Evolutionary conservation across 1,140 invertebrate species (phyloP).

Genomic region (Leptopilina clavipes): DNA sequence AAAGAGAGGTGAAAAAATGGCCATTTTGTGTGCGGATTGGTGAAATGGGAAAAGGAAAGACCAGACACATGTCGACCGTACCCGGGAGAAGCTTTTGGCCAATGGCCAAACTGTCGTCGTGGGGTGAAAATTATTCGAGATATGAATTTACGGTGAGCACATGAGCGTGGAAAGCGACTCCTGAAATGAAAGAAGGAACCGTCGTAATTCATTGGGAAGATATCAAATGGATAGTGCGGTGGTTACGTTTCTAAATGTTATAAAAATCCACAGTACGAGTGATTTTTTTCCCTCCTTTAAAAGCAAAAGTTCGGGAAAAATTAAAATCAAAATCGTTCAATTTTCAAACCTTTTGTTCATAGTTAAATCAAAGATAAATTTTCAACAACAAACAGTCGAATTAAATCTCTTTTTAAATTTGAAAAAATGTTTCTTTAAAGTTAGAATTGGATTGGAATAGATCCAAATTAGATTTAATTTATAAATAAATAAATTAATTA

Average conservation of each 20-base stretch:
- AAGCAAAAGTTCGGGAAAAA: too few species aligned
- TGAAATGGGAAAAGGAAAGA: conserved; percentile 1
- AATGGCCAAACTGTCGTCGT: conserved; percentile 9
- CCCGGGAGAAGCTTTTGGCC: background rate
- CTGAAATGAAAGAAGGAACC: conserved; percentile 1
- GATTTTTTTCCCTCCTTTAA: background rate
- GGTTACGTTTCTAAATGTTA: background rate
- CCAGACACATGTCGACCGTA: conserved; percentile 4
- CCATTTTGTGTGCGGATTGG: background rate
- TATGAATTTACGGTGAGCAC: conserved; percentile 19
- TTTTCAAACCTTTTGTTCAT: too few species aligned
- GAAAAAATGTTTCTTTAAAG: too few species aligned
- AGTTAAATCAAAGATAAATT: too few species aligned
- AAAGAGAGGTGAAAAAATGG: background rate
- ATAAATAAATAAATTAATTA: too few species aligned
- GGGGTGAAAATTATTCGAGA: conserved; percentile 9
- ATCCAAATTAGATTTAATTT: too few species aligned
- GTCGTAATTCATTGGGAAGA: conserved; percentile 1
- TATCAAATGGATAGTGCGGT: conserved; percentile 1
- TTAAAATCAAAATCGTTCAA: too few species aligned
- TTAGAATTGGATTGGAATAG: too few species aligned
- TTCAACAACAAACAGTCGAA: too few species aligned
- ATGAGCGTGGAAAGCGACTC: conserved; percentile 6
- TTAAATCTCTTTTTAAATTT: too few species aligned
- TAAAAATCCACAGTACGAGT: conserved; percentile 3